Percentiles rank a stretch among this genome's conserved stretches.
Evolutionary conservation across 2,113 vertebrate genomes (phyloP).

Genomic region (Marmota flaviventris): DNA sequence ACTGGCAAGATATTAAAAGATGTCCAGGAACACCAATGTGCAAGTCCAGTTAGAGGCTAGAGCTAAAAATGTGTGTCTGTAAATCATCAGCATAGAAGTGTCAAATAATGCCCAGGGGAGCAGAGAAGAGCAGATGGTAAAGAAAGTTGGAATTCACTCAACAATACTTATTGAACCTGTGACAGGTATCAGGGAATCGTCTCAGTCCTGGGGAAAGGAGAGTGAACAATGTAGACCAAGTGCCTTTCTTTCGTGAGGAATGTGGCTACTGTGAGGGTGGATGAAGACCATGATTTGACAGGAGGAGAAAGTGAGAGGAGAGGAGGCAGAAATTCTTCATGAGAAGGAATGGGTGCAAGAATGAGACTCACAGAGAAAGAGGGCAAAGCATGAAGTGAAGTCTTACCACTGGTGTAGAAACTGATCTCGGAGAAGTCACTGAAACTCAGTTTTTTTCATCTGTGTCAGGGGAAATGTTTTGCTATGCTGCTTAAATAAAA

Average conservation of each 20-base stretch:
- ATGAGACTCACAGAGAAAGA: not conserved
- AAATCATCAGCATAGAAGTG: constrained; percentile 11
- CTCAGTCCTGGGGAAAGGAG: not conserved
- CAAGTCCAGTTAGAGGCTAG: not conserved
- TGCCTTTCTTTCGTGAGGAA: not conserved
- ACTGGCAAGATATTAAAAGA: not conserved
- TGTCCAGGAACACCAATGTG: not conserved
- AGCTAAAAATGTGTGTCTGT: not conserved
- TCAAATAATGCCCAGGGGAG: not conserved
- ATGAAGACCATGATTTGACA: not conserved
- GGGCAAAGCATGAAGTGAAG: not conserved
- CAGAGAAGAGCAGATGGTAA: not conserved
- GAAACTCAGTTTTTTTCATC: not conserved
- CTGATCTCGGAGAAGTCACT: not conserved
- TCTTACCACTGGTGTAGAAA: not conserved
- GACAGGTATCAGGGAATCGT: not conserved
- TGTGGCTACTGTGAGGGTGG: not conserved
- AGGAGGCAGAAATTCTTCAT: not conserved
- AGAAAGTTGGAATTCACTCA: constrained; percentile 55
- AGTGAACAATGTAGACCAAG: not conserved
- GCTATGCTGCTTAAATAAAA: not conserved
- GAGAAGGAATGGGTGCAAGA: not conserved
- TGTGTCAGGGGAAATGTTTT: not conserved
- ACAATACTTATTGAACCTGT: constrained; percentile 39
- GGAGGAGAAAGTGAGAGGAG: not conserved